Evolutionary conservation across 2,797 vertebrate species (phyloP), one percentile per base, ranked within the genome.

Genomic region (Steatocranus sp.): DNA sequence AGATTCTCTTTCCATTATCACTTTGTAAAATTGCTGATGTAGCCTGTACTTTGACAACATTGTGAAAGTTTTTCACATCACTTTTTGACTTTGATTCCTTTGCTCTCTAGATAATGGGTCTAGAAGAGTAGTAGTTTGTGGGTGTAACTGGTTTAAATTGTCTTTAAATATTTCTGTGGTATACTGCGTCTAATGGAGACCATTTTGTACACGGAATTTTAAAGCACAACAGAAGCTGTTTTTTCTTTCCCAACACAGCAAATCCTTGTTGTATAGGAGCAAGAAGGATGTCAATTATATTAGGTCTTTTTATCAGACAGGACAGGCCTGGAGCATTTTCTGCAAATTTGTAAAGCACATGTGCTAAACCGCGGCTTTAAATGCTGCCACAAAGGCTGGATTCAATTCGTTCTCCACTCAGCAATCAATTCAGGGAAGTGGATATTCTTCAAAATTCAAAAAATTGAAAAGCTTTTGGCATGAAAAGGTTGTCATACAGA

Each of bases 381-480:
- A 84, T 68, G 85, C 75, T 81, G 75, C n/a, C 80, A 87, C 81
- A 89, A 91, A 94, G 85, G 83, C 78, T 66, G 81, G 75, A 87
- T 89, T 90, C 73, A 88, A 81, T 84, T 86, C 4, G 12, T 83
- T 84, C 73, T 76, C 50, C 80, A 83, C 88, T 89, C 80, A 83
- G 81, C 58, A 89, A 85, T 91, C 86, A 89, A 87, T 89, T 88
- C 82, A 56, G 79, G 49, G 76, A 87, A 92, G 88, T 85, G 70
- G 82, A 77, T 92, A 89, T 86, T 91, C 58, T 84, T 84, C 50
- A 81, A 86, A 81, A 81, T 77, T 49, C 25, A 74, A 87, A 90
- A 89, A 50, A 79, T 23, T 80, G 38, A 75, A 91, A 91, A 79
- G 83, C 68, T 81, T 86, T 82, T 74, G 79, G 56, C 73, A 75